Conservation (phyloP, 53 echinoderm and acorn worm genomes). For the Echinometra lucunter region DNA sequence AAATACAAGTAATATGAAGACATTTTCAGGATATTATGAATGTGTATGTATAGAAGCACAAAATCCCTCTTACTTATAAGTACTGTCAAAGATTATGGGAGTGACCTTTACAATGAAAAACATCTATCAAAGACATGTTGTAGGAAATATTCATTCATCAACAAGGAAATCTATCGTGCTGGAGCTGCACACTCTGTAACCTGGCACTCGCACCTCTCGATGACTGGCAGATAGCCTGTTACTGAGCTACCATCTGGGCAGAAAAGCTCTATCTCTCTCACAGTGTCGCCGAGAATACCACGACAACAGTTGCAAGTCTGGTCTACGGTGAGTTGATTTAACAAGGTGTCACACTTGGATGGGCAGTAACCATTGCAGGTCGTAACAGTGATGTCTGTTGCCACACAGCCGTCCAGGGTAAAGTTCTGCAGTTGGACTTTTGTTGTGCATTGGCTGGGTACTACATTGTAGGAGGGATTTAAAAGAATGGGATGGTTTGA, state of each 20-base stretch:
- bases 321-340: slow-evolving; percentile 46
- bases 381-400: slow-evolving; percentile 72
- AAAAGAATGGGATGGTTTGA: neutral
- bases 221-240: slow-evolving; percentile 60
- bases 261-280: slow-evolving; percentile 53
- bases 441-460: slow-evolving; percentile 58
- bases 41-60: no score
- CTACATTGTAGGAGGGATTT: neutral
- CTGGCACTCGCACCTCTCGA: slow-evolving; percentile 66
- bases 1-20: no score
- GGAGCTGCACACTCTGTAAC: slow-evolving; percentile 39
- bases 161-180: neutral
- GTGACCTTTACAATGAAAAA: neutral
- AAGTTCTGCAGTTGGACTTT: slow-evolving; percentile 7
- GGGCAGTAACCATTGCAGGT: slow-evolving; percentile 84
- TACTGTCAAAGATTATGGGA: no score
- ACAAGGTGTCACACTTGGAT: slow-evolving; percentile 41
- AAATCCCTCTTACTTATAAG: no score
- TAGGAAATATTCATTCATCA: neutral
- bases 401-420: slow-evolving; percentile 74
- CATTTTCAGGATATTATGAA: no score
- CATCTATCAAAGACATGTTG: slow-evolving; percentile 7
- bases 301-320: slow-evolving; percentile 71
- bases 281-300: slow-evolving; percentile 2
- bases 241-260: slow-evolving; percentile 67